Conservation (phyloP, 2,888 invertebrate genomes). For the Mesochorus sp. region DNA sequence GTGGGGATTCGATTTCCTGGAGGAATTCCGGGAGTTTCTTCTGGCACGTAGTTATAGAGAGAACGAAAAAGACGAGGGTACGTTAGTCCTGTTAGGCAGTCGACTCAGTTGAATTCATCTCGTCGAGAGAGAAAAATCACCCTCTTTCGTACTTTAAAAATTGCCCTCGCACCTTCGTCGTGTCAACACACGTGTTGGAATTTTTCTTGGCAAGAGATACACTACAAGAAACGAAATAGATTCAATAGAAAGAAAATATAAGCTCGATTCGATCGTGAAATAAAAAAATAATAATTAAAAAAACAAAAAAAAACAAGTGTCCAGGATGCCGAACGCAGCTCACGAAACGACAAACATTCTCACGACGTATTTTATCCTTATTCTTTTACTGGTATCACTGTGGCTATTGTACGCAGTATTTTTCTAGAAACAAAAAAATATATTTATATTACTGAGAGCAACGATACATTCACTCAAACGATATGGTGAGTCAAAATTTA, state of each 20-base stretch:
- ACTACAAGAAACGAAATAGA: slow-evolving; percentile 6
- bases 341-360: slow-evolving; percentile 87
- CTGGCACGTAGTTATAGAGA: background rate
- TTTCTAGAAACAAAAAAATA: slow-evolving; percentile 70
- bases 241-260: background rate
- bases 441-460: background rate
- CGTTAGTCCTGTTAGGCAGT: slow-evolving; percentile 13
- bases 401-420: slow-evolving; percentile 88
- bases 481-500: slow-evolving; percentile 56
- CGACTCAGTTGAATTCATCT: slow-evolving; percentile 52
- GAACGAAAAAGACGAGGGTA: slow-evolving; percentile 6
- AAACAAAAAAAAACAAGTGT: slow-evolving; percentile 25
- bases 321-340: slow-evolving; percentile 71
- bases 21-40: slow-evolving; percentile 72
- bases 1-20: slow-evolving; percentile 72
- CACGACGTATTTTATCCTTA: slow-evolving; percentile 88
- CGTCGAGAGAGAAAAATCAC: slow-evolving; percentile 34
- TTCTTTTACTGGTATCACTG: slow-evolving; percentile 86
- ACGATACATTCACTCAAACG: slow-evolving; percentile 23
- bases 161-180: background rate
- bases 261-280: background rate
- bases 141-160: slow-evolving; percentile 3
- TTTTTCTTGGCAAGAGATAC: background rate
- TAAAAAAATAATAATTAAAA: too few relatives aligned
- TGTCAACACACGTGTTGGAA: background rate